Evolutionary conservation across 2,888 invertebrate genomes (phyloP), one percentile per base, ranked within the genome.

Genomic region (Harpalus rufipes): DNA sequence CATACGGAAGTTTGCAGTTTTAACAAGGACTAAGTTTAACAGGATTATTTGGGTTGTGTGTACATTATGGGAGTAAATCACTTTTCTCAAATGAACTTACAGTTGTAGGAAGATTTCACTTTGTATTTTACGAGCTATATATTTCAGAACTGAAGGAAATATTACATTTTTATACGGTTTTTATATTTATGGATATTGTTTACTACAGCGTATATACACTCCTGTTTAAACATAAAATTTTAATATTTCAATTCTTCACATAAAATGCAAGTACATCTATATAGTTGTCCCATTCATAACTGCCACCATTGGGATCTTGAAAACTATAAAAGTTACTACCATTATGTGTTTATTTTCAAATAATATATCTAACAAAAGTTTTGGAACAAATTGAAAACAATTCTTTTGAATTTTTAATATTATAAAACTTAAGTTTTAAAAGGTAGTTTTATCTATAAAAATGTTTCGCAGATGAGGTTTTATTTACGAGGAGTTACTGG

Each of bases 11-110:
- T 68, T 68, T 39, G 32, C 68, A 68, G 32, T 68, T 68, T 68
- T 32, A 25, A 25, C 18, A 18, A 63, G n/a, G 41, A 68, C 32
- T 68, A 68, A 68, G n/a, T 68, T 39, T 68, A 68, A 68, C 68
- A 68, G 32, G 39, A 68, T 68, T 68, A 68, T 68, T 68, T 68
- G 14, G 68, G 68, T 68, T 68, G 25, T 14, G 25, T 68, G 68
- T 39, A 68, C 68, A 68, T 68, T 68, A 68, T 63, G 18, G 68
- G 0, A 14, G 12, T 68, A 68, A 68, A 39, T 68, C 68, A 68
- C 32, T 65, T 65, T 25, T 58, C 14, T 58, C 6, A 10, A 16
- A 58, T 58, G 51, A 51, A 51, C n/a, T 16, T 59, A 59, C 59
- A 16, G 16, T 10, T n/a, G 56, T 56, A 51, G 10, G 12, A 51